A percentile compares a stretch with the other conserved stretches of the same genome.
Evolutionary conservation across 2,113 vertebrate species (phyloP).

Genomic region (Ibidorhyncha struthersii): DNA sequence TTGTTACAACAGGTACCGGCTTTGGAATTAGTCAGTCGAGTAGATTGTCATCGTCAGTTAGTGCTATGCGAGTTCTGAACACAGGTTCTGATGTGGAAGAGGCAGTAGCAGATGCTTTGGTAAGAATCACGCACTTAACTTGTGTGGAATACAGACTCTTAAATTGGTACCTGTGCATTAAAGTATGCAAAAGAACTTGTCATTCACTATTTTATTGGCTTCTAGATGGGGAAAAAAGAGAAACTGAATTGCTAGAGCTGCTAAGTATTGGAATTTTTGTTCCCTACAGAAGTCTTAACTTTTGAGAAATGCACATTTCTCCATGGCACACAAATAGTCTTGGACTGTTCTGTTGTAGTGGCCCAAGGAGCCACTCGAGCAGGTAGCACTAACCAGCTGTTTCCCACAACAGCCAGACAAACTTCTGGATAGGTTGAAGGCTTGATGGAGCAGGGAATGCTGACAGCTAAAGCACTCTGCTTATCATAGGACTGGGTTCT

Average conservation of each 20-base stretch:
- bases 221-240: not conserved
- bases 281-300: not conserved
- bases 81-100: constrained; percentile 95
- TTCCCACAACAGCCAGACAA: not conserved
- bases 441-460: not conserved
- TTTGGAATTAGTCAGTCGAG: constrained; percentile 93
- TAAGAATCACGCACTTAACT: constrained; percentile 57
- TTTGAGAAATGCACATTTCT: fast-evolving
- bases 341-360: not conserved
- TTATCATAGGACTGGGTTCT: not conserved
- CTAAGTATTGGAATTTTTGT: not conserved
- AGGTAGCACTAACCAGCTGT: not conserved
- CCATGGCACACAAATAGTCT: not conserved
- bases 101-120: constrained; percentile 95
- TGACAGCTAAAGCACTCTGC: not conserved
- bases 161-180: not conserved
- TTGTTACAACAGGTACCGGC: constrained; percentile 77
- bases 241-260: not conserved
- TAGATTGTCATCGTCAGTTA: constrained; percentile 92
- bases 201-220: not conserved
- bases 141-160: not conserved
- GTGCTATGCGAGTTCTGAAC: constrained; percentile 95
- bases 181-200: not conserved
- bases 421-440: not conserved
- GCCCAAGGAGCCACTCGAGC: not conserved